These are phyloP conservation scores for Margaritifera margaritifera DNA, from an alignment of 2,888 invertebrate genomes.

Conservation along the genomic window DNA sequence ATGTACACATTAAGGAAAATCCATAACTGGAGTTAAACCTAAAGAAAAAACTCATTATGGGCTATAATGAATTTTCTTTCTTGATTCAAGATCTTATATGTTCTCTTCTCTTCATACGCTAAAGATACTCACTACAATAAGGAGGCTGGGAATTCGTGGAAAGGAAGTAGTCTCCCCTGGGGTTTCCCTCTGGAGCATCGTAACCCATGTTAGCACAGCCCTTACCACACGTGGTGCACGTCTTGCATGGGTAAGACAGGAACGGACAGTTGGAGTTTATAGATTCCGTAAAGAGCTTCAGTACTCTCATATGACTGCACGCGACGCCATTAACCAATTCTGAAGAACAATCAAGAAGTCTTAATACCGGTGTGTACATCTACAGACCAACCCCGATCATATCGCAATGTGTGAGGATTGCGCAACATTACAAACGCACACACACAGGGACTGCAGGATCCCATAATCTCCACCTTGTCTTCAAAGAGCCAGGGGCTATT, in stretches of 20 bases:
- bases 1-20: no score
- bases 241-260: slow-evolving; percentile 10
- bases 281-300: slow-evolving; percentile 23
- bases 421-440: no score
- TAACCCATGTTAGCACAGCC: slow-evolving; percentile 66
- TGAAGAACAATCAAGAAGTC: background rate
- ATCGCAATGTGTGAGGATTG: no score
- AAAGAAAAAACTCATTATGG: no score
- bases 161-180: slow-evolving; percentile 22
- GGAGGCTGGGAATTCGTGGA: slow-evolving; percentile 15
- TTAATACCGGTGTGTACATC: background rate
- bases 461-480: no score
- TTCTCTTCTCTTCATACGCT: no score
- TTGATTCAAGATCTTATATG: no score
- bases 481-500: no score
- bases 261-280: slow-evolving; percentile 21
- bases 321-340: slow-evolving; percentile 10
- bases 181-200: slow-evolving; percentile 42
- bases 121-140: slow-evolving; percentile 8
- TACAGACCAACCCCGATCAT: no score
- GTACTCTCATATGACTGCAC: slow-evolving; percentile 24
- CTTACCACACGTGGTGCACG: slow-evolving; percentile 42
- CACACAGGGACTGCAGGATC: no score
- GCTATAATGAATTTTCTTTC: no score
- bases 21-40: no score